These are phyloP conservation scores for Pagetopsis macropterus DNA, from an alignment of 2,797 vertebrate genomes.

Conservation along the genomic window DNA sequence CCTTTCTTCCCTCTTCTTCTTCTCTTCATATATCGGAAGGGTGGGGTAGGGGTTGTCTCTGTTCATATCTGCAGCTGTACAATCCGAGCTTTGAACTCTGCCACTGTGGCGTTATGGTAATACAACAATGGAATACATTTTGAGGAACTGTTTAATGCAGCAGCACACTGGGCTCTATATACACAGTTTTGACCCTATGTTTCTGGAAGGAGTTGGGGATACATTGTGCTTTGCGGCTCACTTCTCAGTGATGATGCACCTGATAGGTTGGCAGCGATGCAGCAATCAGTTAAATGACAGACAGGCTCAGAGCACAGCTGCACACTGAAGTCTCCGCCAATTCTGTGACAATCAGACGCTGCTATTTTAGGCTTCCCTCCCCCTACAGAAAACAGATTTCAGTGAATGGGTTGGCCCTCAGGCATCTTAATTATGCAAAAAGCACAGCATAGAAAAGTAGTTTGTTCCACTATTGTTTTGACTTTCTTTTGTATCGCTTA, in stretches of 20 bases:
- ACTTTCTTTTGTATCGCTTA: conserved; percentile 76
- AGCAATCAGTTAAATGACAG: conserved; percentile 86
- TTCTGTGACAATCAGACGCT: conserved; percentile 86
- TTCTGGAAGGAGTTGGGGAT: conserved; percentile 56
- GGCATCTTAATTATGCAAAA: conserved; percentile 86
- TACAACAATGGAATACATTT: conserved; percentile 71
- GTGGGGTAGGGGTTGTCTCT: conserved; percentile 45
- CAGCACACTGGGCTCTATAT: conserved; percentile 40
- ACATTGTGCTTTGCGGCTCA: conserved; percentile 47
- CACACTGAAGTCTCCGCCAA: conserved; percentile 83
- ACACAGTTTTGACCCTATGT: conserved; percentile 56
- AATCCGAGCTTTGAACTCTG: conserved; percentile 72
- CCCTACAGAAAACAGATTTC: conserved; percentile 83
- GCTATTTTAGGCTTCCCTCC: conserved; percentile 84
- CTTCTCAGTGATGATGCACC: conserved; percentile 76
- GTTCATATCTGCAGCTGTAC: conserved; percentile 71
- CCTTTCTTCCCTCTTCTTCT: conserved; percentile 27
- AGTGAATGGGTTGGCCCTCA: conserved; percentile 83
- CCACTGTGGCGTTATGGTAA: conserved; percentile 70
- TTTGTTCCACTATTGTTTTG: conserved; percentile 82
- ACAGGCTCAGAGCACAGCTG: conserved; percentile 85
- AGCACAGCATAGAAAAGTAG: conserved; percentile 79
- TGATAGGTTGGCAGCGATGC: conserved; percentile 82
- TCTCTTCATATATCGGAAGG: conserved; percentile 38
- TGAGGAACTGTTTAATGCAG: conserved; percentile 56